Base-by-base conservation (phyloP, 2,888 invertebrate species). In the Chaitophorus viminalis region DNA sequence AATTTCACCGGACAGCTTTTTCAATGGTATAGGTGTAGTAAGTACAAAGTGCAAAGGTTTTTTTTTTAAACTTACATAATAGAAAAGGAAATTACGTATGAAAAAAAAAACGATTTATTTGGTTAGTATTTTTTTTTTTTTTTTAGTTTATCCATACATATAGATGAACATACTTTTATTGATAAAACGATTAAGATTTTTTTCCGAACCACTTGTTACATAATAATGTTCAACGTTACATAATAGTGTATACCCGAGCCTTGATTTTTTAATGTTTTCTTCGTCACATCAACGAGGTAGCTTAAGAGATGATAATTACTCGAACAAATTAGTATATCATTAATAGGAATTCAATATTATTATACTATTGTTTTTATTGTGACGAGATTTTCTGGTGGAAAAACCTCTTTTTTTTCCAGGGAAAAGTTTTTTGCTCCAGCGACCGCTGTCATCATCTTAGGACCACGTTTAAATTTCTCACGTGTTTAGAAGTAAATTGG, bases 401-500 rank as follows among this genome's bases (percentile, higher is more conserved):
- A 68, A 68, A 81, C 39, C 60, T 33, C n/a, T 72, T 33, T 70
- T 9, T 31, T 25, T 21, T 33, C 14, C 72, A 8, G 11, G 14
- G 11, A 31, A 81, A 84, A 84, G 75, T 76, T 60, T 84, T 46
- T 84, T 60, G n/a, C 84, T 72, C 31, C 6, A 25, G 75, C n/a
- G 9, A 81, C 81, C 46, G 46, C 9, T 39, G 25, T 68, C 29
- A 5, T 68, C 5, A 33, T 60, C 68, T 31, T 29, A 65, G 36
- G 36, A 29, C 76, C 31, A 21, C 52, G 85, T 70, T 70, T 78
- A 68, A 86, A 87, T 72, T 79, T 87, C 79, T 79, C 74, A 60
- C 79, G 9, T 79, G 78, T 86, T 79, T 31, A 29, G 60, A 39
- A 18, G 78, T 86, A 86, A 86, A 86, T 86, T 72, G 86, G 79